phyloP scores from a whole-genome alignment of 2,113 vertebrate species.

The Delphinus delphis region DNA sequence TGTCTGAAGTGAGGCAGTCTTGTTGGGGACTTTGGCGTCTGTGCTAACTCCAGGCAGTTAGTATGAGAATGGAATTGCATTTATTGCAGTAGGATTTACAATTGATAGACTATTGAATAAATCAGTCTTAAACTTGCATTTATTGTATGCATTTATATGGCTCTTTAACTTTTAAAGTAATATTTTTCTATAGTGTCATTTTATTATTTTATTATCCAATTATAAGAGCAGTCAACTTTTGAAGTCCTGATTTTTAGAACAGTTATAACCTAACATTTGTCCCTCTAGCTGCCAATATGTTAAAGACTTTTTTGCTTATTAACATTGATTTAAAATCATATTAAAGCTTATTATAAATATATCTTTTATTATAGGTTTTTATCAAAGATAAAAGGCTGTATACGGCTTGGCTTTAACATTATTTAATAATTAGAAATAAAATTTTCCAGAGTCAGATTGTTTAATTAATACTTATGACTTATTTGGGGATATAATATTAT shows the following conservation, averaged over 20 bases:
- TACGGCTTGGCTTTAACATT: background rate
- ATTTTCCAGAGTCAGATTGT: background rate
- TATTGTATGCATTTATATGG: constrained; percentile 27
- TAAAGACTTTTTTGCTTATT: background rate
- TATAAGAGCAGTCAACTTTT: constrained; percentile 5
- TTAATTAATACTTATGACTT: constrained; percentile 18
- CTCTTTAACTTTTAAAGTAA: constrained; percentile 18
- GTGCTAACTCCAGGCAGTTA: background rate
- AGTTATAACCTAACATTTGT: background rate
- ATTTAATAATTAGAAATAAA: constrained; percentile 32
- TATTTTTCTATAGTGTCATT: background rate
- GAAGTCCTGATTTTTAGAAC: background rate
- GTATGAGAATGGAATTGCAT: background rate
- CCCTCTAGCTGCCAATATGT: background rate
- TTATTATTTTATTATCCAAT: constrained; percentile 20
- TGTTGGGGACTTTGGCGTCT: background rate
- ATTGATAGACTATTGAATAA: background rate
- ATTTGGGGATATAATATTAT: background rate
- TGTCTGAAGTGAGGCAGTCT: background rate
- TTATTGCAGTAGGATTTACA: constrained; percentile 23
- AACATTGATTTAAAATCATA: constrained; percentile 38
- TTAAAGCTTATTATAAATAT: background rate
- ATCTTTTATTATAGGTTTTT: background rate
- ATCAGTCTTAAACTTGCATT: constrained; percentile 13
- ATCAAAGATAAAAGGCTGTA: background rate